Percentiles rank a stretch among this genome's conserved stretches.
phyloP scores from a whole-genome alignment of 2,113 vertebrate genomes.

The Megaceryle torquata region DNA sequence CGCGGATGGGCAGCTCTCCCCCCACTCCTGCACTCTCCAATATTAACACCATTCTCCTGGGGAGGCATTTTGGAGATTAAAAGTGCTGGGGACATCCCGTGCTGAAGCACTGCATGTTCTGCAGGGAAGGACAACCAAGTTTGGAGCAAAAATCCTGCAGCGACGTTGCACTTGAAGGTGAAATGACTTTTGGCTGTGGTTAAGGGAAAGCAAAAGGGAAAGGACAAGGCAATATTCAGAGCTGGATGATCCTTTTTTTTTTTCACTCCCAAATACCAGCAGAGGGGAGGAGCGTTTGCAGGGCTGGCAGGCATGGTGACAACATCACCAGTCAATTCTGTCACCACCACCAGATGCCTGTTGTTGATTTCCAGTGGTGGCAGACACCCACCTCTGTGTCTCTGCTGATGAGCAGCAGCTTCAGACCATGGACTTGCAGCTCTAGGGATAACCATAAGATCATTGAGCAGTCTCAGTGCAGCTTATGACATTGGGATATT shows the following conservation, averaged over 20 bases:
- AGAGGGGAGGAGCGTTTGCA: neutral
- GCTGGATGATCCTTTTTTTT: no score
- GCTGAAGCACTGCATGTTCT: neutral
- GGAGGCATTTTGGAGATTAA: conserved; percentile 40
- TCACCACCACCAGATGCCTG: accelerated
- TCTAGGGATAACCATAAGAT: accelerated
- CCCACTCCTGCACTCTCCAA: conserved; percentile 2
- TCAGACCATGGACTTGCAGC: accelerated
- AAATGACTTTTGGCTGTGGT: neutral
- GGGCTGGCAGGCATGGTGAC: neutral
- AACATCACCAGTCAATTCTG: accelerated
- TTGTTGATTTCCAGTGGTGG: accelerated
- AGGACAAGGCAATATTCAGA: neutral
- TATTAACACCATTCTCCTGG: neutral
- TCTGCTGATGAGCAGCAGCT: neutral
- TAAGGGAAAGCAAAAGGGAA: neutral
- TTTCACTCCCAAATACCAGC: accelerated
- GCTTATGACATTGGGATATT: accelerated
- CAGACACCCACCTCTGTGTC: neutral
- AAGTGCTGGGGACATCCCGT: neutral
- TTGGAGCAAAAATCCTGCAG: accelerated
- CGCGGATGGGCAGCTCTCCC: neutral
- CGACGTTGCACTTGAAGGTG: accelerated
- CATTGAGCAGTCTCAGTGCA: neutral
- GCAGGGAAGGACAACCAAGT: neutral